Base-by-base conservation (phyloP, 2,888 invertebrate genomes). In the Malthinus seriepunctatus region DNA sequence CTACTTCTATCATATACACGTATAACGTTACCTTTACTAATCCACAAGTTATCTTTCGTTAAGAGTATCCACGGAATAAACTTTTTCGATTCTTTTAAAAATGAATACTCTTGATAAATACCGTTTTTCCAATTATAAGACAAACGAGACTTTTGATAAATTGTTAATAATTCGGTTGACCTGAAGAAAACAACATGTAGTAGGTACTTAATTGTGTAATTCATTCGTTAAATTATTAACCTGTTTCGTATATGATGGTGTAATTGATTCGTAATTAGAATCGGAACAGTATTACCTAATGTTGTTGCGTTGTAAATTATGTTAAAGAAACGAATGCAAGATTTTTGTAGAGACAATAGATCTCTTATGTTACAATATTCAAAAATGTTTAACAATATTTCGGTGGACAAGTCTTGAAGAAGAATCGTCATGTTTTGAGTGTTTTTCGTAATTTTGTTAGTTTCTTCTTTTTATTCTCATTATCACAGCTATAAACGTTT, bases 121-220 rank as follows among this genome's bases (percentile, higher is more conserved):
- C 85, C 86, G 45, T 73, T 75, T n/a, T 78, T 69, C 86, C 86
- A 86, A 67, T 86, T 85, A n/a, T 77, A 70, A 0, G 78, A 78
- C 44, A 81, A 76, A 33, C 78, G 71, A 76, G 77, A 72, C 70
- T 78, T 72, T 72, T 74, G 73, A 33, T 34, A 14, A 35, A 56
- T 12, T 8, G 52, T 42, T 10, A 64, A 46, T 33, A 63, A 51
- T 46, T 54, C 31, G 3, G 12, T n/a, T 10, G 52, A 64, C 56
- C 64, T 64, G 45, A 7, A 53, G 54, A 11, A 23, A 23, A 23
- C 23, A 23, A 23, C 23, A 23, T 3, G 5, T 23, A 5, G n/a
- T n/a, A 23, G 5, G 23, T 23, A 15, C 12, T 15, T 15, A 42
- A 42, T n/a, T 23, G n/a, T n/a, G n/a, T n/a, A n/a, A n/a, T 23